Evolutionary conservation across 2,797 vertebrate genomes (phyloP).

Genomic region (Hoplostethus mediterraneus): DNA sequence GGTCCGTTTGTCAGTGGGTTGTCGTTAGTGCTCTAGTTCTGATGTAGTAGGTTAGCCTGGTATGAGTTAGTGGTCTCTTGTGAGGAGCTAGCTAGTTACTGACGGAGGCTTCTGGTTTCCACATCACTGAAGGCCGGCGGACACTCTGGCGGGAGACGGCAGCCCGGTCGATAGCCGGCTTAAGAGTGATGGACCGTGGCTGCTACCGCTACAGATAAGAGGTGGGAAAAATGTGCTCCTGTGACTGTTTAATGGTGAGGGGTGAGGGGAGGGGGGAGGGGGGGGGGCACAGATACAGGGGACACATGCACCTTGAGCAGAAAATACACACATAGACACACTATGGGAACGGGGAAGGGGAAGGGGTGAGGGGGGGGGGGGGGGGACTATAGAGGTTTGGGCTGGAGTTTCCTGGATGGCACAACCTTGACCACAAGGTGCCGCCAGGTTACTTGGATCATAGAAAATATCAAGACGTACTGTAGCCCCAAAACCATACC

Average conservation of each 20-base stretch:
- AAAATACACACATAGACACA: conserved; percentile 82
- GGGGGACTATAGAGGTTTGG: conserved; percentile 61
- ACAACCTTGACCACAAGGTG: conserved; percentile 25
- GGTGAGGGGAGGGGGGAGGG: conserved; percentile 45
- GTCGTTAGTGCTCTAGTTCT: conserved; percentile 84
- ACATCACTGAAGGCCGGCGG: conserved; percentile 42
- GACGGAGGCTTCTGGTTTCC: conserved; percentile 48
- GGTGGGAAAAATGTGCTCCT: conserved; percentile 57
- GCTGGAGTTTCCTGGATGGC: conserved; percentile 42
- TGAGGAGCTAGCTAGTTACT: conserved; percentile 54
- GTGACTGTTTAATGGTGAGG: conserved; percentile 69
- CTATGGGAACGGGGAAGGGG: conserved; percentile 54
- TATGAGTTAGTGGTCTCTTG: conserved; percentile 75
- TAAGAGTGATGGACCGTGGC: conserved; percentile 24
- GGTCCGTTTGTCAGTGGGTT: conserved; percentile 55
- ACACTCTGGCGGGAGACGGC: conserved; percentile 37
- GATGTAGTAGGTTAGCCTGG: conserved; percentile 82
- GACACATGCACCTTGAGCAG: conserved; percentile 78
- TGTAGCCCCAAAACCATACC: conserved; percentile 15
- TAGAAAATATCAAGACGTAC: conserved; percentile 21
- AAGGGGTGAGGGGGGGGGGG: conserved; percentile 13
- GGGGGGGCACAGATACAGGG: conserved; percentile 73
- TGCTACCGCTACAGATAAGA: conserved; percentile 40
- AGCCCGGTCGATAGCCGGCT: conserved; percentile 23
- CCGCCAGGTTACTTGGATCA: conserved; percentile 23